phyloP scores from a whole-genome alignment of 2,797 vertebrate species.

The Enteromius argenteus region DNA sequence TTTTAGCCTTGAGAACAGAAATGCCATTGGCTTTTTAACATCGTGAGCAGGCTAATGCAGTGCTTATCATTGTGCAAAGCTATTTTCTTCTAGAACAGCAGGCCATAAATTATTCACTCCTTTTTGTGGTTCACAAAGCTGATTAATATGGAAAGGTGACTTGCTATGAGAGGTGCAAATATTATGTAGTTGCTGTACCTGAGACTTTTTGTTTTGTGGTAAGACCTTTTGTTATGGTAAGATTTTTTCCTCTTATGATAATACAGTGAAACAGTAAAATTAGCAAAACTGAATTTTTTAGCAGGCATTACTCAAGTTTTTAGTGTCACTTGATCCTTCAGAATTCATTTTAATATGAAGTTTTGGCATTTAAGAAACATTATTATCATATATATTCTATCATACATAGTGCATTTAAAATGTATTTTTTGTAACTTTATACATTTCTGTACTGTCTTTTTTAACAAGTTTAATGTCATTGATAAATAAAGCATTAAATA shows the following conservation, averaged over 20 bases:
- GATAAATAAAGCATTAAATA: background rate
- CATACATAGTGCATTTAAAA: background rate
- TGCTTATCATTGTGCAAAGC: conserved; percentile 54
- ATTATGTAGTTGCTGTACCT: background rate
- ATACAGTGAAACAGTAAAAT: background rate
- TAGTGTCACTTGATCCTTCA: background rate
- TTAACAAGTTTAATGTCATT: background rate
- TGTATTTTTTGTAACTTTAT: background rate
- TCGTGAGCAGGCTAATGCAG: conserved; percentile 28
- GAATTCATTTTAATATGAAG: background rate
- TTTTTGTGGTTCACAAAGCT: conserved; percentile 21
- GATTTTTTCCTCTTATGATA: background rate
- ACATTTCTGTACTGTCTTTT: background rate
- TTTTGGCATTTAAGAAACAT: background rate
- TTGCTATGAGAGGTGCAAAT: background rate
- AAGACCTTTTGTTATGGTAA: too few species aligned
- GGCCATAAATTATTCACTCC: conserved; percentile 41
- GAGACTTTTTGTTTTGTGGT: background rate
- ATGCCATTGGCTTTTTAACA: conserved; percentile 38
- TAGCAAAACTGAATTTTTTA: background rate
- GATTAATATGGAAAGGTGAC: conserved; percentile 49
- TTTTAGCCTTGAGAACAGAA: conserved; percentile 34
- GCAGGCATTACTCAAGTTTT: background rate
- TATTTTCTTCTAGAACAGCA: conserved; percentile 48
- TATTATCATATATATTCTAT: background rate